phyloP scores from a whole-genome alignment of 2,113 vertebrate genomes.

The Vanacampus margaritifer region DNA sequence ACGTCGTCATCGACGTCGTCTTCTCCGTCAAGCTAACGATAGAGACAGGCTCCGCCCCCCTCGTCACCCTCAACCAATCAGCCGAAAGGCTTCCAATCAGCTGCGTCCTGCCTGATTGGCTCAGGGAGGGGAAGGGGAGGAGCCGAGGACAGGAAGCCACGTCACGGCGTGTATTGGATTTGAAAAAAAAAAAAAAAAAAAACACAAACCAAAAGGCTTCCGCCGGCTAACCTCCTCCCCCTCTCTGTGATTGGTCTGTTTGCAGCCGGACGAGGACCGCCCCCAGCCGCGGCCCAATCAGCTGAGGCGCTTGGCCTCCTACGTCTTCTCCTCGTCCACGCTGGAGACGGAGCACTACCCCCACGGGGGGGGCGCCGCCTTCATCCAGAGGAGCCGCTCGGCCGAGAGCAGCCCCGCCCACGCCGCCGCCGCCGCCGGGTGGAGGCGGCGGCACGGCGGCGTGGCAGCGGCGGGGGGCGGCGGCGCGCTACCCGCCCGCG shows the following conservation, averaged over 20 bases:
- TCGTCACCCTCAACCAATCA: slow-evolving; percentile 49
- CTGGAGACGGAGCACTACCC: slow-evolving; percentile 98
- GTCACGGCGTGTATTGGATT: slow-evolving; percentile 14
- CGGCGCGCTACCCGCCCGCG: slow-evolving; percentile 82
- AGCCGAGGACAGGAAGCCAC: slow-evolving; percentile 39
- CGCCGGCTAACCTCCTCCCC: slow-evolving; percentile 77
- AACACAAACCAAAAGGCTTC: not conserved
- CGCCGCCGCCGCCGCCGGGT: slow-evolving; percentile 64
- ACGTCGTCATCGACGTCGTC: slow-evolving; percentile 39
- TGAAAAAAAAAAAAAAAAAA: not conserved
- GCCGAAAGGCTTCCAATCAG: slow-evolving; percentile 41
- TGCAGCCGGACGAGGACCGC: slow-evolving; percentile 93
- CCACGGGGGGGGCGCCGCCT: slow-evolving; percentile 77
- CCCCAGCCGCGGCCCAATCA: slow-evolving; percentile 93
- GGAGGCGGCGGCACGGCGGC: slow-evolving; percentile 58
- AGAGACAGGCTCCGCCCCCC: slow-evolving; percentile 31
- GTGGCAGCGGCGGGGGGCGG: slow-evolving; percentile 22
- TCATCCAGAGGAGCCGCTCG: slow-evolving; percentile 98
- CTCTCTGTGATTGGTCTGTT: slow-evolving; percentile 98
- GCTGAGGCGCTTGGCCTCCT: slow-evolving; percentile 97
- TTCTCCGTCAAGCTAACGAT: slow-evolving; percentile 49
- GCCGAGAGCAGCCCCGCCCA: slow-evolving; percentile 98
- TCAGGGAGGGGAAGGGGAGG: slow-evolving; percentile 26
- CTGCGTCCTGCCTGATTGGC: slow-evolving; percentile 44
- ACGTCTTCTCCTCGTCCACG: slow-evolving; percentile 98